Conservation (phyloP, 2,797 vertebrate species). For the Chiloscyllium punctatum region DNA sequence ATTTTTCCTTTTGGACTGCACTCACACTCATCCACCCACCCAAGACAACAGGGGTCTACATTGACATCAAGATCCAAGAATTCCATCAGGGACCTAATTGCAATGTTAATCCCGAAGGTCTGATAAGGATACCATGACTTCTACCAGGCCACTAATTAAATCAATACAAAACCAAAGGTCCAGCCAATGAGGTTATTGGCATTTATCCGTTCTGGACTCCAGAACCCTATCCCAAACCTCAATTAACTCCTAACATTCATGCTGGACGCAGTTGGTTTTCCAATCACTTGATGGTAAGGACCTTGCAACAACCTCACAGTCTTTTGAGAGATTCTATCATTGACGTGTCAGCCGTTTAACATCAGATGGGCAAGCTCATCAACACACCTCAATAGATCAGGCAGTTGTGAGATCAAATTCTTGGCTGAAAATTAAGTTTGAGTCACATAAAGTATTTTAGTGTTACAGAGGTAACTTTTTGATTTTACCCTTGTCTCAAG, state of each 20-base stretch:
- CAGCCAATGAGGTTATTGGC: not conserved
- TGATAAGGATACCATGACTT: too few species aligned
- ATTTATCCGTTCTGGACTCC: not conserved
- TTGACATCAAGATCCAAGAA: not conserved
- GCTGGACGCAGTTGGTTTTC: not conserved
- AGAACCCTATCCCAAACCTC: too few species aligned
- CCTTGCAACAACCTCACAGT: too few species aligned
- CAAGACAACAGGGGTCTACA: not conserved
- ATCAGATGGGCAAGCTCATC: not conserved
- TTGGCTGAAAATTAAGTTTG: not conserved
- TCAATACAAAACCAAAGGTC: not conserved
- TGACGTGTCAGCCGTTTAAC: not conserved
- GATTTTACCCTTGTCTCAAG: not conserved
- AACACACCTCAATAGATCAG: too few species aligned
- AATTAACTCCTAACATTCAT: not conserved
- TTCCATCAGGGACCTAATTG: too few species aligned
- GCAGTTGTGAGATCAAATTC: not conserved
- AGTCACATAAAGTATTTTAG: not conserved
- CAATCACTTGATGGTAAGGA: not conserved
- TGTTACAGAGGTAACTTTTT: not conserved
- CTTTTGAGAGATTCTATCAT: not conserved
- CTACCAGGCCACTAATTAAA: not conserved
- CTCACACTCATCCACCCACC: too few species aligned
- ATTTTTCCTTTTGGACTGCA: too few species aligned
- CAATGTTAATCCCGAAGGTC: not conserved